Evolutionary conservation across 2,113 vertebrate genomes (phyloP), one percentile per base, ranked within the genome.

Genomic region (Burhinus bistriatus): DNA sequence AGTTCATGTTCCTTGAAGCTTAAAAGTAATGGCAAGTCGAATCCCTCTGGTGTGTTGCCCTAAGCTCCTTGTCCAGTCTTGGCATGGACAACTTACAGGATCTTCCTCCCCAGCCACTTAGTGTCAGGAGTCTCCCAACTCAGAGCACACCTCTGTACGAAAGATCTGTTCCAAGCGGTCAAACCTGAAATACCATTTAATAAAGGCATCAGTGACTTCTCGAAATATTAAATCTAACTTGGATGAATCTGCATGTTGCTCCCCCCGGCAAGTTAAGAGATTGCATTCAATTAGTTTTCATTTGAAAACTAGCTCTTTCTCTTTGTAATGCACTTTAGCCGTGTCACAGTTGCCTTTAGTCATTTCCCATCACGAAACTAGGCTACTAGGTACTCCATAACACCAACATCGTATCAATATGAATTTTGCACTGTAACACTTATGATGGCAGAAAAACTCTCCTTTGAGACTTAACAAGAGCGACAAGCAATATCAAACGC

Each of bases 401-500:
- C 40, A 87, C 36, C 62, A 85, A 42, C 68, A 62, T 18, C 0
- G 1, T 12, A 83, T 30, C 66, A 16, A 40, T 38, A 76, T 1
- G 3, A 93, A 92, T 85, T 76, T 32, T 65, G 51, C 78, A 42
- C 68, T 72, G 0, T 12, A 92, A 84, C 72, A 90, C 32, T 65
- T 66, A 52, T 0, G 0, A 38, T 3, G 9, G 62, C 40, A 87
- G 58, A 91, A 77, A 94, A 87, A 54, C 58, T 79, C 90, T 87
- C 95, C 84, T 96, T 30, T 73, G 89, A 91, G 87, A 96, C 19
- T 65, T 72, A 54, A 77, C n/a, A 47, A 32, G 61, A 97, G 54
- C 1, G 11, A 85, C 70, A 95, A 90, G 91, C 57, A 84, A 89
- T 36, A 71, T 51, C 36, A 79, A 87, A 77, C 0, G 1, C 55